Conservation (phyloP, 2,797 vertebrate species). For the Lepilemur septentrionalis region DNA sequence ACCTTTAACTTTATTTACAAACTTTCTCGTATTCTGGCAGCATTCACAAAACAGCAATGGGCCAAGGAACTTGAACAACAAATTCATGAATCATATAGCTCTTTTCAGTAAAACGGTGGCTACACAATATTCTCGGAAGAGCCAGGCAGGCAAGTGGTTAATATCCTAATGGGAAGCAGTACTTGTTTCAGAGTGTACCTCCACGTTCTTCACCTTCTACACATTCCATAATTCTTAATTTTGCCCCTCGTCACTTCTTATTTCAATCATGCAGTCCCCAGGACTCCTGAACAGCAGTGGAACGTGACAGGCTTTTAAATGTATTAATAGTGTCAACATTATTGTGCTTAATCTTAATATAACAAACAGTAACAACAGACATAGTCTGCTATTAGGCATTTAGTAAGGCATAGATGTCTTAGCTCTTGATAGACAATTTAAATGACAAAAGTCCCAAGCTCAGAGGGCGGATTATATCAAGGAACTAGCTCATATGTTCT, state of each 20-base stretch:
- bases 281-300: conserved; percentile 48
- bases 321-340: conserved; percentile 65
- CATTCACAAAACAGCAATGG: background rate
- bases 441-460: conserved; percentile 53
- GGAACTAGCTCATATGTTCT: conserved; percentile 53
- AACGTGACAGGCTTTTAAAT: conserved; percentile 70
- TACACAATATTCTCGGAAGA: background rate
- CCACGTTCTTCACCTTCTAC: background rate
- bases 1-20: background rate
- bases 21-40: background rate
- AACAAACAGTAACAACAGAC: conserved; percentile 63
- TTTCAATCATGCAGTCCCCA: conserved; percentile 33
- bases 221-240: conserved; percentile 36
- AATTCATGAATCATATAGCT: background rate
- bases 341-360: conserved; percentile 76
- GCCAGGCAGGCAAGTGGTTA: background rate
- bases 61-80: background rate
- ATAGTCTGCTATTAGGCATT: conserved; percentile 58
- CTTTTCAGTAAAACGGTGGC: background rate
- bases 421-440: conserved; percentile 61
- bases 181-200: background rate
- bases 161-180: background rate
- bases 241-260: background rate
- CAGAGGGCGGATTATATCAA: conserved; percentile 63
- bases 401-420: conserved; percentile 54